These are phyloP conservation scores for Mionectes macconnelli DNA, from an alignment of 2,113 vertebrate genomes.

Conservation along the genomic window DNA sequence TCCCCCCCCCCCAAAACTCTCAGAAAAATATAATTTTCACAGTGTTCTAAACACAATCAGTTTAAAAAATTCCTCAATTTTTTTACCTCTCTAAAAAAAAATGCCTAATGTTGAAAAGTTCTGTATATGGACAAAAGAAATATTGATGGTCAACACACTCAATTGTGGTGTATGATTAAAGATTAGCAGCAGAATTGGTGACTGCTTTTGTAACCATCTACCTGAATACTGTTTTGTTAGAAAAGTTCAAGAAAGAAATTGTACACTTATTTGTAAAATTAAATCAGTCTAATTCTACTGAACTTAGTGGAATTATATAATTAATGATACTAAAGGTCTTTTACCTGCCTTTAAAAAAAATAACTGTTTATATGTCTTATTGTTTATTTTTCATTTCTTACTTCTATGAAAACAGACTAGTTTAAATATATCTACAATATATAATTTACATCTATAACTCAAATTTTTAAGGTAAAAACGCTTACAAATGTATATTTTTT, in stretches of 20 bases:
- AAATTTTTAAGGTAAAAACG: not conserved
- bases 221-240: not conserved
- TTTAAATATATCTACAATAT: not conserved
- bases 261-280: not conserved
- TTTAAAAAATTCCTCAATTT: not conserved
- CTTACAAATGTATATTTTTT: not conserved
- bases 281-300: not conserved
- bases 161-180: fast-evolving
- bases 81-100: not conserved
- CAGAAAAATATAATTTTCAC: not conserved
- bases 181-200: not conserved
- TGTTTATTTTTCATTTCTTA: not conserved
- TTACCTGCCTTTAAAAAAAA: not conserved
- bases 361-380: not conserved
- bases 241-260: not conserved
- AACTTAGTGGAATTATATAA: not conserved
- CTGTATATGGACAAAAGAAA: not conserved
- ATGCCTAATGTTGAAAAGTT: not conserved
- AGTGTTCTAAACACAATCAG: not conserved
- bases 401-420: not conserved
- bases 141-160: not conserved
- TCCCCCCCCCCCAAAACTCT: not conserved
- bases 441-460: not conserved
- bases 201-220: not conserved
- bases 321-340: not conserved